phyloP scores from a whole-genome alignment of 2,888 invertebrate species.

The Fissipunctia ypsillon region DNA sequence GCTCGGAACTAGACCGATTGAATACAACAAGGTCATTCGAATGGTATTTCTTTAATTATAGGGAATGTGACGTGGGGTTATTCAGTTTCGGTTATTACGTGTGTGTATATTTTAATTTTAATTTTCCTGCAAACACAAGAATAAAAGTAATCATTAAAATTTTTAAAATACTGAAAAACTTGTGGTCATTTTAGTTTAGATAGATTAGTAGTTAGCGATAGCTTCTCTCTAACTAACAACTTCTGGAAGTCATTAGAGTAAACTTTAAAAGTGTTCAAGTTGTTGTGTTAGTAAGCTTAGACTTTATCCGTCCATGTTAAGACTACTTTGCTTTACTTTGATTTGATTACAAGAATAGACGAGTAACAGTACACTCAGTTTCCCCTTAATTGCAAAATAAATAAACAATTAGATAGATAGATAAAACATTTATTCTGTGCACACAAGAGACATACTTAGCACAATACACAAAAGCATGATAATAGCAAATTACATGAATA shows the following conservation, averaged over 20 bases:
- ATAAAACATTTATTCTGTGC: too few relatives aligned
- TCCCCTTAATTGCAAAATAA: slow-evolving; percentile 15
- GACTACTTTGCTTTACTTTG: neutral
- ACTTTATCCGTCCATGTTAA: neutral
- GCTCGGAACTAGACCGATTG: slow-evolving; percentile 47
- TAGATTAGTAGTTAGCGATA: neutral
- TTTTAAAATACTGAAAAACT: neutral
- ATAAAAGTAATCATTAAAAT: neutral
- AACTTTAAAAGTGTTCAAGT: neutral
- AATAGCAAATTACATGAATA: too few relatives aligned
- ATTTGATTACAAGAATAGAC: neutral
- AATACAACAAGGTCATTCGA: slow-evolving; percentile 40
- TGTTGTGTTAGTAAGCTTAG: neutral
- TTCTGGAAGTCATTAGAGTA: neutral
- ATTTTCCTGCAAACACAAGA: neutral
- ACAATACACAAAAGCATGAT: too few relatives aligned
- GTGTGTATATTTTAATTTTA: neutral
- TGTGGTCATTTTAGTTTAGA: neutral
- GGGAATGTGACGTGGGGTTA: neutral
- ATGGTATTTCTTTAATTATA: slow-evolving; percentile 42
- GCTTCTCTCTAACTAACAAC: neutral
- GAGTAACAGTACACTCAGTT: slow-evolving; percentile 2
- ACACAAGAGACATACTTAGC: too few relatives aligned
- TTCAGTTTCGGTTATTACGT: neutral
- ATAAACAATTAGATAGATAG: too few relatives aligned